Base-by-base conservation (phyloP, 2,888 invertebrate genomes). In the Lacanobia wlatinum region DNA sequence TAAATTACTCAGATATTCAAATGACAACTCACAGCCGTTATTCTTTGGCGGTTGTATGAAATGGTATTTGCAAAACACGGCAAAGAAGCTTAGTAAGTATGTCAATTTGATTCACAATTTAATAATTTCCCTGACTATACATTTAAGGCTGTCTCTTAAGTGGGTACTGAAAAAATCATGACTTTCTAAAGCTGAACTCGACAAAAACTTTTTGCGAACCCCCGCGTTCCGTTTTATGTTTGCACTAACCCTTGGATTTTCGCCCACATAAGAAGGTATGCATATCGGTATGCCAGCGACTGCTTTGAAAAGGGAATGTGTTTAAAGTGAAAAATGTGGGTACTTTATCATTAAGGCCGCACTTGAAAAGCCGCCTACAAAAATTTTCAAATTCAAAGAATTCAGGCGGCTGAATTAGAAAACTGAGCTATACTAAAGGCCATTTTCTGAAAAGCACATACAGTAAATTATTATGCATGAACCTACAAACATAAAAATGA, bases 301-400 rank as follows among this genome's bases (percentile, higher is more conserved):
- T 56, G 78, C 78, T 78, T 82, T 82, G 53, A 66, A 80, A 82
- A 78, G 56, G 65, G 82, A 80, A 80, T 80, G 66, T 70, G 66
- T 73, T 73, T 69, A 70, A 73, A 78, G 78, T 72, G 66, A 82
- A 80, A 82, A 82, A 80, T 78, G 66, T 72, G 65, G 72, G 72
- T 46, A 63, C 78, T 82, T 78, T 82, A 73, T 73, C 78, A 82
- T 72, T 63, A 72, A 60, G 65, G 69, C 50, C 71, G 58, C 70
- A 81, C 64, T 65, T 80, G 71, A 81, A 84, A 84, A 76, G 70
- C 69, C 59, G 62, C 62, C 55, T 53, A 67, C 65, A 70, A 76
- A 83, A 80, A 73, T 76, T 61, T 60, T 65, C 23, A 76, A 69
- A 76, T 73, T 63, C 70, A 74, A 80, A 78, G 83, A 84, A 84